These are phyloP conservation scores for Sarcoramphus papa DNA, from an alignment of 2,797 vertebrate species.

Conservation along the genomic window DNA sequence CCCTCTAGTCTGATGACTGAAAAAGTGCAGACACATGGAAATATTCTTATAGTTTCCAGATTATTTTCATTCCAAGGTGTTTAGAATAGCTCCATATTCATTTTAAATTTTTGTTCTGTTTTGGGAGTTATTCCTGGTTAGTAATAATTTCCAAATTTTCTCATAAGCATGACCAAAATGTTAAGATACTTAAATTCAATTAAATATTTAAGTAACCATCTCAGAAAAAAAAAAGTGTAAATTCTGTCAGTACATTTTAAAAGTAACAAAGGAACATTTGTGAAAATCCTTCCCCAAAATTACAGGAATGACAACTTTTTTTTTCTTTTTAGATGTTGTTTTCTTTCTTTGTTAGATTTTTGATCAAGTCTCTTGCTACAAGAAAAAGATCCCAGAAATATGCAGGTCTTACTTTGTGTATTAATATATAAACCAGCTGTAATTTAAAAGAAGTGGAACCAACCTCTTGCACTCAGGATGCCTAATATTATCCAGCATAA, in stretches of 20 bases:
- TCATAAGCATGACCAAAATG: not conserved
- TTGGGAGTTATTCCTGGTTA: not conserved
- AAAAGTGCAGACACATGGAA: not conserved
- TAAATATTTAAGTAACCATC: not conserved
- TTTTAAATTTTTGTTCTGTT: not conserved
- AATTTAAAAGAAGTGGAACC: not conserved
- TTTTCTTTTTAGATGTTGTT: not conserved
- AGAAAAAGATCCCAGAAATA: not conserved
- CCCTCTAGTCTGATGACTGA: not conserved
- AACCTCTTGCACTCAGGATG: not conserved
- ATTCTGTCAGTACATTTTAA: not conserved
- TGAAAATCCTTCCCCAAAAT: not conserved
- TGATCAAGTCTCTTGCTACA: not conserved
- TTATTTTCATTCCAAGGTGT: conserved; percentile 11
- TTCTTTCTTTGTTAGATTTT: not conserved
- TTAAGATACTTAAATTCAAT: not conserved
- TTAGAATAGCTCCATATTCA: not conserved
- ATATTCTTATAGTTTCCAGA: not conserved
- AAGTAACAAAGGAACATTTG: not conserved
- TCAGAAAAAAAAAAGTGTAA: accelerated
- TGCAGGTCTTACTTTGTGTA: not conserved
- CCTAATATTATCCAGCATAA: not conserved
- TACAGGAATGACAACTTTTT: not conserved
- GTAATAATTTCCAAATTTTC: not conserved
- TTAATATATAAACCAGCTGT: not conserved